Evolutionary conservation across 2,113 vertebrate species (phyloP).

Genomic region (Oryzias woworae): DNA sequence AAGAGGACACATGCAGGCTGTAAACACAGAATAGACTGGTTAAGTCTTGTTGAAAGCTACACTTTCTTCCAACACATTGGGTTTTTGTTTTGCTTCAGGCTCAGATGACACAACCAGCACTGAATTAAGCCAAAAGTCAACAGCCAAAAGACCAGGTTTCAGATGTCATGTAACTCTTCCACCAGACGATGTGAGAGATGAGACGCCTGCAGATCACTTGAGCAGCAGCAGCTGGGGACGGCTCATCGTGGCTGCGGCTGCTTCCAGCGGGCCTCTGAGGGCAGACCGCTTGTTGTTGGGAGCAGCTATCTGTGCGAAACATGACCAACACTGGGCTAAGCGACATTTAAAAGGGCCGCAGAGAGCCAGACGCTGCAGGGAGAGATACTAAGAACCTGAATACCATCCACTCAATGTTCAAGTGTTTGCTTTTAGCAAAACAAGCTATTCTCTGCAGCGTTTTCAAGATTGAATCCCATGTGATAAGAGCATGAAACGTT

Average conservation of each 20-base stretch:
- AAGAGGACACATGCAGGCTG: too few relatives aligned
- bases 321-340: slow-evolving; percentile 26
- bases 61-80: too few relatives aligned
- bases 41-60: too few relatives aligned
- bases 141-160: too few relatives aligned
- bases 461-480: slow-evolving; percentile 13
- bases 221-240: not conserved
- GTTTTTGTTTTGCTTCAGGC: too few relatives aligned
- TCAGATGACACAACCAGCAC: too few relatives aligned
- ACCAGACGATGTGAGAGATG: too few relatives aligned
- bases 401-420: slow-evolving; percentile 33
- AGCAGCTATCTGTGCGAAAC: slow-evolving; percentile 58
- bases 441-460: slow-evolving; percentile 15
- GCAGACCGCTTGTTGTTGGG: slow-evolving; percentile 30
- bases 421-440: slow-evolving; percentile 54
- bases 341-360: slow-evolving; percentile 52
- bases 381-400: slow-evolving; percentile 42
- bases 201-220: too few relatives aligned
- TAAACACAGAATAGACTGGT: too few relatives aligned
- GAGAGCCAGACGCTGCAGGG: slow-evolving; percentile 34
- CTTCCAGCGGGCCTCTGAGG: slow-evolving; percentile 19
- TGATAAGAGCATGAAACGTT: not conserved
- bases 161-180: too few relatives aligned
- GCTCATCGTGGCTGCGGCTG: slow-evolving; percentile 17
- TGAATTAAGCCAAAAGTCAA: too few relatives aligned